Conservation (phyloP, 2,797 vertebrate genomes). For the Crocidura indochinensis region DNA sequence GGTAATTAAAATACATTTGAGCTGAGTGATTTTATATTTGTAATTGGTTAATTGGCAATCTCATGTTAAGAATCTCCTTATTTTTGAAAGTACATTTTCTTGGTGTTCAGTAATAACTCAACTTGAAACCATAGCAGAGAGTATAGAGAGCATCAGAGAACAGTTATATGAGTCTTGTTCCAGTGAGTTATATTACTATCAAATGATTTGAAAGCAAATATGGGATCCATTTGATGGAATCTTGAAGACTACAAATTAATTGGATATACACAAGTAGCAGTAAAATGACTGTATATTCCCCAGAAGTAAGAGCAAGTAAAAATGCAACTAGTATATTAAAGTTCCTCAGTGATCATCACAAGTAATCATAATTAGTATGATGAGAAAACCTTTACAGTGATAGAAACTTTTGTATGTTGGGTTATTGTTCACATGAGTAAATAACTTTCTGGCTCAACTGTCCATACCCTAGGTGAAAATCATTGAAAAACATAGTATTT, state of each 20-base stretch:
- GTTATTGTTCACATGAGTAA: background rate
- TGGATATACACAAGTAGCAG: background rate
- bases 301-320: background rate
- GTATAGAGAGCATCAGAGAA: constrained; percentile 7
- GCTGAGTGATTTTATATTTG: background rate
- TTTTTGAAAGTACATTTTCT: no score
- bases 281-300: background rate
- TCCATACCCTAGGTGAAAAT: background rate
- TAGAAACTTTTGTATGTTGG: background rate
- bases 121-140: background rate
- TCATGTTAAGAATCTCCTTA: no score
- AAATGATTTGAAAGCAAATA: background rate
- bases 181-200: background rate
- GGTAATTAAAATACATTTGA: background rate
- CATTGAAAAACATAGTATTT: background rate
- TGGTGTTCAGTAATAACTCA: background rate
- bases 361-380: background rate
- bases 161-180: background rate
- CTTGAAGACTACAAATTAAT: background rate
- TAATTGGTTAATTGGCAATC: background rate
- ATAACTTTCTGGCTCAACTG: background rate
- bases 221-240: background rate
- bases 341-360: background rate
- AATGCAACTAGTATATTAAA: background rate
- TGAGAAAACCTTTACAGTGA: background rate